These are phyloP conservation scores for Chamaedrilus cognettii DNA, from an alignment of 2,888 invertebrate species.

Conservation along the genomic window DNA sequence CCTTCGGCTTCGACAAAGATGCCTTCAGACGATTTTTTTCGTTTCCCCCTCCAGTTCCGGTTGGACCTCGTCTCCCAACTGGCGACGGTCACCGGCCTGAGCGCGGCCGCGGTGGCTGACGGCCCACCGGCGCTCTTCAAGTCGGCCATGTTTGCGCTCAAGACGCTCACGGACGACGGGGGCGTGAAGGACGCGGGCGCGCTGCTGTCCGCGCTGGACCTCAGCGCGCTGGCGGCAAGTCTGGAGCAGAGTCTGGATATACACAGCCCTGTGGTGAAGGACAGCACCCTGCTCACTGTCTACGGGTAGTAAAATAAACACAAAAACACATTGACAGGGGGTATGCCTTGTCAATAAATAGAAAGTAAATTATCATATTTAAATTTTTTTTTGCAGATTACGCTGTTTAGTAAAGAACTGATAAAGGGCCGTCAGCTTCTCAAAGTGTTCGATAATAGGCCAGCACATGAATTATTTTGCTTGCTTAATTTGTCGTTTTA, in stretches of 20 bases:
- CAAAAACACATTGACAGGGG: too few species aligned
- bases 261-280: neutral
- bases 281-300: neutral
- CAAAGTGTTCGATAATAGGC: too few species aligned
- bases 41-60: neutral
- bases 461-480: too few species aligned
- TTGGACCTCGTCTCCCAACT: neutral
- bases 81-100: neutral
- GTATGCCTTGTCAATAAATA: too few species aligned
- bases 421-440: too few species aligned
- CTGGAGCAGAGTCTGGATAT: neutral
- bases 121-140: neutral
- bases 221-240: neutral
- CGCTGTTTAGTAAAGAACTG: too few species aligned
- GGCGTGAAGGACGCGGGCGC: neutral
- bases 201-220: neutral
- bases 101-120: neutral
- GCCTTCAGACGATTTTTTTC: too few species aligned
- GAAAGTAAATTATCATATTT: too few species aligned
- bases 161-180: neutral
- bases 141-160: slow-evolving; percentile 1
- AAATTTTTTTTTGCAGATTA: too few species aligned
- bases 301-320: too few species aligned
- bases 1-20: too few species aligned
- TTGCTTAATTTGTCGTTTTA: too few species aligned